These are phyloP conservation scores for Stichopus chloronotus DNA, from an alignment of 35 echinoderm and acorn worm genomes.

Conservation along the genomic window DNA sequence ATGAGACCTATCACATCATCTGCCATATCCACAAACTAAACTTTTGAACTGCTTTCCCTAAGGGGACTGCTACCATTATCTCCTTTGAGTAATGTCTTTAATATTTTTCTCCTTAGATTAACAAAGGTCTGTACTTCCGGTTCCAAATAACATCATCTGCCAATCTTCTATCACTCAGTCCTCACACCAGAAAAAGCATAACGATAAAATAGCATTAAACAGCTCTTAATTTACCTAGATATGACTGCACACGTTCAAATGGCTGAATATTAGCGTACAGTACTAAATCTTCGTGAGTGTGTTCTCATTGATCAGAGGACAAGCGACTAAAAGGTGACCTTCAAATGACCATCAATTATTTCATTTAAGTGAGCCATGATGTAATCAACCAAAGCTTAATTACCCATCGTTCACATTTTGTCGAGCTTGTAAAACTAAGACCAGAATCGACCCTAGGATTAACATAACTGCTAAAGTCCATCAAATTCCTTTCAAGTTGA, in stretches of 20 bases:
- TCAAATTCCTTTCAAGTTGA: not conserved
- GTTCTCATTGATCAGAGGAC: not conserved
- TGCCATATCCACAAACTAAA: too few relatives aligned
- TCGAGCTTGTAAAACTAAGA: not conserved
- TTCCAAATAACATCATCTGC: not conserved
- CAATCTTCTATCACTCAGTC: not conserved
- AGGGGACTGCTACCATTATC: too few relatives aligned
- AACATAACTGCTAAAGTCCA: not conserved
- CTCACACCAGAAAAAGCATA: not conserved
- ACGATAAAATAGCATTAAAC: not conserved
- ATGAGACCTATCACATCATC: too few relatives aligned
- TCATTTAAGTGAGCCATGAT: not conserved
- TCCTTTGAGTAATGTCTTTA: too few relatives aligned
- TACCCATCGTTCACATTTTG: not conserved
- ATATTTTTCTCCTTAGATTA: too few relatives aligned
- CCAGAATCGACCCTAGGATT: not conserved
- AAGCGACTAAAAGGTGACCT: not conserved
- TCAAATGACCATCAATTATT: not conserved
- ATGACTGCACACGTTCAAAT: not conserved
- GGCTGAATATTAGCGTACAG: not conserved
- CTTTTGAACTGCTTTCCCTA: too few relatives aligned
- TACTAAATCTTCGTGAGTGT: not conserved
- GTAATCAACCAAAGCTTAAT: not conserved
- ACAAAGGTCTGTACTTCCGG: too few relatives aligned
- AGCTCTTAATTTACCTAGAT: not conserved